Conservation (phyloP, 1,140 invertebrate species). For the Procambarus virginalis region DNA sequence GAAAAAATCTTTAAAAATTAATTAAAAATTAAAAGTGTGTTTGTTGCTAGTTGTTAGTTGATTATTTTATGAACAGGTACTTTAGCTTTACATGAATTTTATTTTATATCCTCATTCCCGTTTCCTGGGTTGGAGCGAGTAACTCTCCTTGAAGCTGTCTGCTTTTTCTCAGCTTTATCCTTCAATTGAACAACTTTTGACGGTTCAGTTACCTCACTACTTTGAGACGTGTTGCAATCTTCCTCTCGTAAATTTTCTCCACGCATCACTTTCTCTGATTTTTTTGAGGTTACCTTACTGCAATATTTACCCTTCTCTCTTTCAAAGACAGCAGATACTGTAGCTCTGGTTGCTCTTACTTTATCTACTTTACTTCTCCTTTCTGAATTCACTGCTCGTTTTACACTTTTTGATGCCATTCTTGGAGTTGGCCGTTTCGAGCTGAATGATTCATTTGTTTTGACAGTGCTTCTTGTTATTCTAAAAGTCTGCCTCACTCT, state of each 20-base stretch:
- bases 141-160: neutral
- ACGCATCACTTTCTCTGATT: too few species aligned
- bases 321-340: neutral
- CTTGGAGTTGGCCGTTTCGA: too few species aligned
- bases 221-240: neutral
- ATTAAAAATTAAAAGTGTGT: too few species aligned
- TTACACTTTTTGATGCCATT: neutral
- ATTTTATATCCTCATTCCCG: neutral
- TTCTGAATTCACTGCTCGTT: neutral
- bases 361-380: neutral
- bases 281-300: neutral
- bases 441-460: neutral
- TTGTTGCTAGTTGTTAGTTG: neutral
- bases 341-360: neutral
- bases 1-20: too few species aligned
- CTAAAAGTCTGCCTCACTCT: neutral
- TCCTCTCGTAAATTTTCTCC: neutral
- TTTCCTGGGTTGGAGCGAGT: neutral
- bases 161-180: neutral
- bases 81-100: neutral
- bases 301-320: neutral
- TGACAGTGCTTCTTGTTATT: neutral
- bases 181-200: neutral
- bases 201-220: neutral
- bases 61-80: neutral